Base-by-base conservation (phyloP, 2,888 invertebrate species). In the Leptinotarsa juncta region DNA sequence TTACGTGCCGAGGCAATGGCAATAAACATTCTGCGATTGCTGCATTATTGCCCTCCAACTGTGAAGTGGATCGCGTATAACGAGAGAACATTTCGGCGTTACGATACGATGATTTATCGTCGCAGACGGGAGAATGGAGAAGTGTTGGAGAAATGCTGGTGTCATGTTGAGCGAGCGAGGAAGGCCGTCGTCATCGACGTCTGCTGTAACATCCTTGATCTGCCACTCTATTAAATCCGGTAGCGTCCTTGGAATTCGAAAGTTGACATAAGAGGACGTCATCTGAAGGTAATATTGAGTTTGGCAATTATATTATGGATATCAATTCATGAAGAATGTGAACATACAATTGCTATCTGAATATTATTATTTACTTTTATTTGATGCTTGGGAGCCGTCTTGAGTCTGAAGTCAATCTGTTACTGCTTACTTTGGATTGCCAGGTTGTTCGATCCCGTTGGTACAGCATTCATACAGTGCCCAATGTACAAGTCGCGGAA, bases 21-120 rank as follows among this genome's bases (percentile, higher is more conserved):
- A 72, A 76, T 76, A 76, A 76, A 76, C 75, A 66, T 76, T 62
- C 70, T 67, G 66, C 70, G 75, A 76, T 76, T 73, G 75, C 71
- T 70, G 75, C 73, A 76, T 76, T 76, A 76, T 76, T 70, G 73
- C 70, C 70, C 53, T 72, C 72, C 70, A 42, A 70, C 67, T 72
- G 75, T 67, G 70, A 70, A 70, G 67, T 75, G 72, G 72, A 75
- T 75, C 72, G 69, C 51, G 53, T 67, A 70, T 74, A 70, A 74
- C 70, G 73, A 73, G 70, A 53, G 70, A 70, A 66, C 74, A 70
- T 74, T 70, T 73, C 67, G 74, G 23, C 66, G 66, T 57, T 57
- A 23, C 70, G 73, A 73, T 65, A 60, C 53, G 74, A 74, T 74
- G 70, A 74, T 74, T 74, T 74, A 74, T 74, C 66, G 57, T 69